Conservation (phyloP, 2,888 invertebrate genomes). For the Sesamia inferens region DNA sequence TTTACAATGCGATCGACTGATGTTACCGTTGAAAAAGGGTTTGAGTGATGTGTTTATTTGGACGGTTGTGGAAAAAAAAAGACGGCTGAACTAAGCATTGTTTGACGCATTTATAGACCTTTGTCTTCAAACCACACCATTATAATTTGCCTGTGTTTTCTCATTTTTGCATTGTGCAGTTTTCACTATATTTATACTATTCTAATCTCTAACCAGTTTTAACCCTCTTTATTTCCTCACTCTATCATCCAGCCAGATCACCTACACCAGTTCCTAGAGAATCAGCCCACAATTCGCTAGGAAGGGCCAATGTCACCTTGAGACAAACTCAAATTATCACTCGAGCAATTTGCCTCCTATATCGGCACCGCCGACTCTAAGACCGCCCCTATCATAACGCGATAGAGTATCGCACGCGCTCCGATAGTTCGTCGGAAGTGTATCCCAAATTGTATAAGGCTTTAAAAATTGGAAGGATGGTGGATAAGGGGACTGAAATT, state of each 20-base stretch:
- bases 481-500: constrained; percentile 39
- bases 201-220: not conserved
- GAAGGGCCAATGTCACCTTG: constrained; percentile 23
- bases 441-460: constrained; percentile 54
- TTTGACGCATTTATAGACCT: not conserved
- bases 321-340: constrained; percentile 42
- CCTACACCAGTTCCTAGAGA: not conserved
- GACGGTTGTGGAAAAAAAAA: not conserved
- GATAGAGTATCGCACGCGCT: constrained; percentile 48
- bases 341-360: constrained; percentile 46
- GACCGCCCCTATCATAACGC: constrained; percentile 49
- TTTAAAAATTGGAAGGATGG: constrained; percentile 46
- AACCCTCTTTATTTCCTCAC: not conserved
- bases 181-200: not conserved
- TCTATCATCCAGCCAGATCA: not conserved
- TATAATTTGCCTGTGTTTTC: not conserved
- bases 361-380: constrained; percentile 18
- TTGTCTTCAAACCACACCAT: not conserved
- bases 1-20: constrained; percentile 40
- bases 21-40: constrained; percentile 20
- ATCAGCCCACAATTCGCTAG: constrained; percentile 25
- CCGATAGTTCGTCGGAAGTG: constrained; percentile 46
- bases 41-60: constrained; percentile 38
- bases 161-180: no score
- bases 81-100: not conserved